Evolutionary conservation across 2,888 invertebrate genomes (phyloP), one percentile per base, ranked within the genome.

Genomic region (Cephus pulcher): DNA sequence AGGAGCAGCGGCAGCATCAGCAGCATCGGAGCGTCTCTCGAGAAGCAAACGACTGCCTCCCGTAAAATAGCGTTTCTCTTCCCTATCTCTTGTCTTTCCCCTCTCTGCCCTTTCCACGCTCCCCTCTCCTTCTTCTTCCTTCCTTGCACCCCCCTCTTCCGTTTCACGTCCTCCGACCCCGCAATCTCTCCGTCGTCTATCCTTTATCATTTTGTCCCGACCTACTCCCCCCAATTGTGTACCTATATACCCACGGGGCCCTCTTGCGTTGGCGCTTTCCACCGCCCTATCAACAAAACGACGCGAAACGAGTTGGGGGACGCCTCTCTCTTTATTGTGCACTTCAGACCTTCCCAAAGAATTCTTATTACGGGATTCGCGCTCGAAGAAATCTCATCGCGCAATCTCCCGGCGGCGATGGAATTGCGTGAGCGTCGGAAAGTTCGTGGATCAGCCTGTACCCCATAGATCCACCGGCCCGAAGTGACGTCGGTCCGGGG

Each of bases 331-430:
- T 87, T 89, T 89, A 88, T 88, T 87, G 89, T 84, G 83, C 84
- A 83, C 84, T 84, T 83, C 82, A 81, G 84, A 89, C 84, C 88
- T 89, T 78, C 81, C 78, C 84, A 82, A 88, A 88, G 89, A 89
- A 89, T 89, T 89, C 89, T 89, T 89, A 89, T 89, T 89, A 89
- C 88, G 80, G 84, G 78, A 79, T 83, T 81, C 82, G 76, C 82
- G 81, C 79, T 80, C 82, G 84, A 86, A 87, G 88, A 90, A 89
- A 88, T 89, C 89, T 90, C 89, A 89, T 89, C 89, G 89, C 86
- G 85, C 76, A 70, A 77, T 56, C n/a, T 68, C 71, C 73, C 37
- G 30, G 32, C 33, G 82, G 80, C 80, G 82, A 81, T 81, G 81
- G 86, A 87, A 87, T 87, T 84, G 87, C 87, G 86, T 84, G 56